A percentile compares a stretch with the other conserved stretches of the same genome.
These are phyloP conservation scores for Hermetia illucens DNA, from an alignment of 1,140 invertebrate genomes.

Conservation along the genomic window DNA sequence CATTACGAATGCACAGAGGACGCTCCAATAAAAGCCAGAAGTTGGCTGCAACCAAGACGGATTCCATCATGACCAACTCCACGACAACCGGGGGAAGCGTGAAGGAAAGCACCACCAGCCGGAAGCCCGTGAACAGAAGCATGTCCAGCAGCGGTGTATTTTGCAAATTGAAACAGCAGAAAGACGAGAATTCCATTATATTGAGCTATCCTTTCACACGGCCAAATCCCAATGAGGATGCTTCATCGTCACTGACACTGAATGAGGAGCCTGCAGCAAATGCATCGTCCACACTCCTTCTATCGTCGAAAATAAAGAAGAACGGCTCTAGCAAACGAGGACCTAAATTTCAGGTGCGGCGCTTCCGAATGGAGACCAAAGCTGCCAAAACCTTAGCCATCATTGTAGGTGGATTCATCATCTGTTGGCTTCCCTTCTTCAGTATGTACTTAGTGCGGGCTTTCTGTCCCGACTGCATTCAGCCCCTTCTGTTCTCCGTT, in stretches of 20 bases:
- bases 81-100: conserved; percentile 21
- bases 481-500: conserved; percentile 50
- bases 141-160: neutral
- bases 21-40: conserved; percentile 40
- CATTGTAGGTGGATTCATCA: conserved; percentile 75
- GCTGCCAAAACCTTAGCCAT: conserved; percentile 76
- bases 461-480: conserved; percentile 39
- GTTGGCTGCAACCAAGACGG: conserved; percentile 36
- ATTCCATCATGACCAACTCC: conserved; percentile 36
- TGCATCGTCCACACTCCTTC: too few relatives aligned
- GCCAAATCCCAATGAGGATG: too few relatives aligned
- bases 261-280: too few relatives aligned
- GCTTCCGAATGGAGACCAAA: conserved; percentile 60
- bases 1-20: conserved; percentile 81
- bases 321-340: conserved; percentile 32
- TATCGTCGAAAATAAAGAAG: too few relatives aligned
- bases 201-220: too few relatives aligned
- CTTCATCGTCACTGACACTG: too few relatives aligned
- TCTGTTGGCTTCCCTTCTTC: conserved; percentile 79
- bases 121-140: neutral
- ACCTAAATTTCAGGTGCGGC: conserved; percentile 39
- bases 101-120: neutral
- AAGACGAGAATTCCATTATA: too few relatives aligned
- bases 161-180: neutral
- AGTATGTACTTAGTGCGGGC: conserved; percentile 63